Conservation (phyloP, 2,888 invertebrate genomes). For the Alloscopus bannaensis region DNA sequence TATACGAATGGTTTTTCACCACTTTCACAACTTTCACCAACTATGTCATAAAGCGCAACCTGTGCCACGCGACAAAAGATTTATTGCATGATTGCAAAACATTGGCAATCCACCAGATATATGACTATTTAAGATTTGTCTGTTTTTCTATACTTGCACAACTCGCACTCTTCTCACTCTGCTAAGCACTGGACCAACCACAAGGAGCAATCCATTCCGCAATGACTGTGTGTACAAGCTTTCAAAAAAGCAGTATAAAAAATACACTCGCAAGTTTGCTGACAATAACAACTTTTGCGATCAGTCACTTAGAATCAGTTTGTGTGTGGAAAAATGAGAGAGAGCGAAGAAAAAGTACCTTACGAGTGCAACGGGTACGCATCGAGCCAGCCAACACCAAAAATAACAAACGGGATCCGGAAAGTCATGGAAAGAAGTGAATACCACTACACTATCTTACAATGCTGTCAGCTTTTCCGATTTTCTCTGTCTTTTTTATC, state of each 20-base stretch:
- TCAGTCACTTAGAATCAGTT: conserved; percentile 55
- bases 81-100: conserved; percentile 59
- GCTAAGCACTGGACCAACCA: too few relatives aligned
- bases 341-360: conserved; percentile 20
- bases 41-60: conserved; percentile 59
- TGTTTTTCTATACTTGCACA: conserved; percentile 34
- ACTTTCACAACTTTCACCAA: conserved; percentile 61
- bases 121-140: conserved; percentile 52
- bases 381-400: conserved; percentile 61
- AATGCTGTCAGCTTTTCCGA: conserved; percentile 30
- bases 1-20: too few relatives aligned
- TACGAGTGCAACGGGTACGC: conserved; percentile 60
- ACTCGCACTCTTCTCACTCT: conserved; percentile 22
- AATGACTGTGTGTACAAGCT: background rate
- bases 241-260: conserved; percentile 39
- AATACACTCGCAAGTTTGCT: conserved; percentile 48
- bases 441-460: conserved; percentile 34
- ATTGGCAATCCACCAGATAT: conserved; percentile 58
- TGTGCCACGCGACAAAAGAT: conserved; percentile 64
- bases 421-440: conserved; percentile 35
- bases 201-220: too few relatives aligned
- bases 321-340: conserved; percentile 28
- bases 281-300: conserved; percentile 57
- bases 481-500: conserved; percentile 14
- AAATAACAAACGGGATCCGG: conserved; percentile 62